Evolutionary conservation across 2,113 vertebrate species (phyloP).

Genomic region (Ageneiosus marmoratus): DNA sequence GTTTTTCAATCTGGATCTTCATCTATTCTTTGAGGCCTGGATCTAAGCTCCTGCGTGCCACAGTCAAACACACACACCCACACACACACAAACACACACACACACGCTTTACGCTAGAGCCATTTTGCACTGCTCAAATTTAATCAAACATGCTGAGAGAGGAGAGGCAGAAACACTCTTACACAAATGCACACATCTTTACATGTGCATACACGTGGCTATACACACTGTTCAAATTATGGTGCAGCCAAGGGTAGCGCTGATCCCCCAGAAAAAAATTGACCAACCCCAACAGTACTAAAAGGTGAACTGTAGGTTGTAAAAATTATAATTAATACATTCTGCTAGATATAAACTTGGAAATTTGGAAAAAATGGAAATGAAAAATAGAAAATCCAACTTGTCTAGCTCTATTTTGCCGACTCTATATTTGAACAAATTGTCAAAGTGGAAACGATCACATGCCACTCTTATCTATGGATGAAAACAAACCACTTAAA

Average conservation of each 20-base stretch:
- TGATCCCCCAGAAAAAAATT: neutral
- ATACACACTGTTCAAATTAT: slow-evolving; percentile 3
- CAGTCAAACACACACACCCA: neutral
- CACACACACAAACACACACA: slow-evolving; percentile 15
- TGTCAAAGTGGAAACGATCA: neutral
- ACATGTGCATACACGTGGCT: neutral
- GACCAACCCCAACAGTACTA: neutral
- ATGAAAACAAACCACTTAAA: slow-evolving; percentile 12
- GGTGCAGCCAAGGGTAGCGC: neutral
- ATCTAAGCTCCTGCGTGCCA: neutral
- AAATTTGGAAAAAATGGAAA: neutral
- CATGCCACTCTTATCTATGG: neutral
- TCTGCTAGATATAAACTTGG: neutral
- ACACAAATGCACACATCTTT: slow-evolving; percentile 21
- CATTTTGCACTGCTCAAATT: slow-evolving; percentile 39
- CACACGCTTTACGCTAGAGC: neutral
- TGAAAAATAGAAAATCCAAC: neutral
- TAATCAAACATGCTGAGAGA: slow-evolving; percentile 39
- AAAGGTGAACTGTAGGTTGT: neutral
- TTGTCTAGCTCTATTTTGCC: neutral
- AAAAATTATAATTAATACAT: neutral
- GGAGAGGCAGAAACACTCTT: slow-evolving; percentile 7
- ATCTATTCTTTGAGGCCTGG: slow-evolving; percentile 32
- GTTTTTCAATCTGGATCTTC: slow-evolving; percentile 33
- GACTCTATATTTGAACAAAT: neutral